Conservation (phyloP, 2,113 vertebrate species). For the Agelaius phoeniceus region DNA sequence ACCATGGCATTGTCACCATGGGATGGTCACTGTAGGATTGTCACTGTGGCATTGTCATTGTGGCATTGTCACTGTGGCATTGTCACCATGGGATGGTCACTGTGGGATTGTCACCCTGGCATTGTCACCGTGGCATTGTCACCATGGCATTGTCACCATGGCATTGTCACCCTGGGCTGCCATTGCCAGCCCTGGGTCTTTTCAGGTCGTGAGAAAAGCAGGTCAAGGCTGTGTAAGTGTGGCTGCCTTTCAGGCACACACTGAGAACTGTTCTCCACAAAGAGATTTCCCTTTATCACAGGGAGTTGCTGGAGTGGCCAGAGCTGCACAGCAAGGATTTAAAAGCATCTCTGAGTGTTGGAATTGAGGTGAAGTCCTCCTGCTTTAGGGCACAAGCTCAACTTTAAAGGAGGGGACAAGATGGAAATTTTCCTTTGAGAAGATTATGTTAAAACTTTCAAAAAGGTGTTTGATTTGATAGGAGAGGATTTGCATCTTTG, state of each 20-base stretch:
- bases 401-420: neutral
- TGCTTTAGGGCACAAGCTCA: neutral
- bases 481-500: neutral
- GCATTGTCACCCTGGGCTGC: neutral
- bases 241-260: neutral
- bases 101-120: rapidly evolving
- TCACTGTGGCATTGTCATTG: no score
- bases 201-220: neutral
- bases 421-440: constrained; percentile 4
- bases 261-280: neutral
- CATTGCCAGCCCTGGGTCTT: neutral
- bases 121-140: no score
- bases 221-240: neutral
- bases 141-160: no score
- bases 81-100: no score
- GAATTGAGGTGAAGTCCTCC: constrained; percentile 19
- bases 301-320: neutral
- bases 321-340: constrained; percentile 28
- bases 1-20: no score
- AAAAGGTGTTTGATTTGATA: neutral
- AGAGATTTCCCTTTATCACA: neutral
- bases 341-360: neutral
- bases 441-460: neutral
- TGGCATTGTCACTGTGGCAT: rapidly evolving
- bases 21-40: no score